Percentiles rank a stretch among this genome's conserved stretches.
Evolutionary conservation across 2,888 invertebrate genomes (phyloP).

Genomic region (Rhingia campestris): DNA sequence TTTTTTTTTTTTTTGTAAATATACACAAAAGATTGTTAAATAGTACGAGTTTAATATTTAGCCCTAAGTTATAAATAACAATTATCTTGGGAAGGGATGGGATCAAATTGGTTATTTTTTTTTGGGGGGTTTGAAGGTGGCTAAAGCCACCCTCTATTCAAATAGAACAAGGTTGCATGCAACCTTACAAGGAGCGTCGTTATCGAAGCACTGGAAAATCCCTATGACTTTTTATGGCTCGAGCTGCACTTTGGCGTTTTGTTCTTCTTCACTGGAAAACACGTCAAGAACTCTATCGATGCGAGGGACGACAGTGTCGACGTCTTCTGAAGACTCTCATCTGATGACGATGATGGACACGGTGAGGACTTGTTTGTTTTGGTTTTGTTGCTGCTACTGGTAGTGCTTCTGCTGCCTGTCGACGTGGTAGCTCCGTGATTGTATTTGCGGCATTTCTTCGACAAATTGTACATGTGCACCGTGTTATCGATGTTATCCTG

Average conservation of each 20-base stretch:
- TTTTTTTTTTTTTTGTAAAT: slow-evolving; percentile 49
- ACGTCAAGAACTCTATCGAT: slow-evolving; percentile 81
- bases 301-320: slow-evolving; percentile 76
- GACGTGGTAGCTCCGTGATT: slow-evolving; percentile 77
- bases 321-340: slow-evolving; percentile 81
- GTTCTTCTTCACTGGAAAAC: slow-evolving; percentile 81
- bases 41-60: slow-evolving; percentile 27
- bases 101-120: no score
- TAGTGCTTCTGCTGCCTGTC: background rate
- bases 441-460: slow-evolving; percentile 81
- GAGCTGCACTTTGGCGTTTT: slow-evolving; percentile 78
- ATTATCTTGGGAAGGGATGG: slow-evolving; percentile 43
- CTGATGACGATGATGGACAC: slow-evolving; percentile 75
- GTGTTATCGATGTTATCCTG: slow-evolving; percentile 80
- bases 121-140: background rate
- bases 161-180: slow-evolving; percentile 73
- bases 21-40: slow-evolving; percentile 63
- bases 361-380: slow-evolving; percentile 72
- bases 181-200: slow-evolving; percentile 45
- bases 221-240: slow-evolving; percentile 65
- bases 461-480: slow-evolving; percentile 81
- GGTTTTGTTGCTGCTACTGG: slow-evolving; percentile 36
- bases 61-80: slow-evolving; percentile 54
- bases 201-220: slow-evolving; percentile 32
- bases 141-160: slow-evolving; percentile 28